A percentile compares a stretch with the other conserved stretches of the same genome.
These are phyloP conservation scores for Calephelis nemesis DNA, from an alignment of 1,140 invertebrate species.

Conservation along the genomic window DNA sequence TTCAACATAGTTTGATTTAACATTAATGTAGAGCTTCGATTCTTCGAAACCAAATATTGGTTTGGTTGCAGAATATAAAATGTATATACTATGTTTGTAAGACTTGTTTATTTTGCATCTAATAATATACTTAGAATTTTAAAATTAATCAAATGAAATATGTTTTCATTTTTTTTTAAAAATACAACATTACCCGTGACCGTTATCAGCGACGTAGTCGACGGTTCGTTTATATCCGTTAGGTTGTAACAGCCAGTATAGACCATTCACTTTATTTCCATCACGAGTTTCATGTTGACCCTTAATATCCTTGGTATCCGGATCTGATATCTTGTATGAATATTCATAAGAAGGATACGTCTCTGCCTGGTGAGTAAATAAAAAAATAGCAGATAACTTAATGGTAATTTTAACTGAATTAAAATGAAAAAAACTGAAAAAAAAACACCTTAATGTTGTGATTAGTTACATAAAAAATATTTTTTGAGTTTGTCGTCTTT, in stretches of 20 bases:
- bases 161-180: background rate
- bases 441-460: no score
- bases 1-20: no score
- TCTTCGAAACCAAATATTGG: no score
- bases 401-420: no score
- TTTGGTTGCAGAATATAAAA: no score
- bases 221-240: conserved; percentile 41
- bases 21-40: no score
- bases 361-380: conserved; percentile 40
- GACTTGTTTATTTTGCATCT: no score
- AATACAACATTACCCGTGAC: conserved; percentile 33
- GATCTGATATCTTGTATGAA: conserved; percentile 79
- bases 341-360: conserved; percentile 79
- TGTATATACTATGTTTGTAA: no score
- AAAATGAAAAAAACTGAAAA: no score
- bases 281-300: conserved; percentile 78
- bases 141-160: background rate
- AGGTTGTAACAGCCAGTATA: conserved; percentile 43
- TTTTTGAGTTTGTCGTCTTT: no score
- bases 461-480: no score
- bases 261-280: conserved; percentile 77
- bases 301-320: conserved; percentile 72
- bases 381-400: background rate
- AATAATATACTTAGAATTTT: no score
- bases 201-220: conserved; percentile 38